phyloP scores from a whole-genome alignment of 2,113 vertebrate species.

The Suricata suricatta region DNA sequence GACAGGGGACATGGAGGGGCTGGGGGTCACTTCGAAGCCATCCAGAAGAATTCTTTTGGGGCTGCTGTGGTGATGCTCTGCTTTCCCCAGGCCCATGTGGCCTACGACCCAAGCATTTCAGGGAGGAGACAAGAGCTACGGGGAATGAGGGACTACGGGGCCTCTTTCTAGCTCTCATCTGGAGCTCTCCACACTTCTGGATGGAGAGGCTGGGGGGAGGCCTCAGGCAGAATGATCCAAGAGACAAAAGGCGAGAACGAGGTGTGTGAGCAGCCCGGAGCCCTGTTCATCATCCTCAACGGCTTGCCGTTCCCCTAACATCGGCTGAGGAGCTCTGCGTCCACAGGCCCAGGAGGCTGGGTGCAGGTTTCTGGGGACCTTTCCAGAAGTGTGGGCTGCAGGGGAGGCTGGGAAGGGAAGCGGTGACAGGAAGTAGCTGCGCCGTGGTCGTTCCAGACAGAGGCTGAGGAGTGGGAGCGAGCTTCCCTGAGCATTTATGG shows the following conservation, averaged over 20 bases:
- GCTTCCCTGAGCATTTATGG: not conserved
- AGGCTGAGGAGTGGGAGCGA: not conserved
- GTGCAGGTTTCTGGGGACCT: not conserved
- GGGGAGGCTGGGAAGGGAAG: not conserved
- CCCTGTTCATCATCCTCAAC: not conserved
- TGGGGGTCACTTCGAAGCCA: not conserved
- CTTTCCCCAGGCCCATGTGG: not conserved
- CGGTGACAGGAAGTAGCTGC: not conserved
- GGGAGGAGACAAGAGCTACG: too few species aligned
- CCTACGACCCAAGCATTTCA: too few species aligned
- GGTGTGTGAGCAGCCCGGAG: not conserved
- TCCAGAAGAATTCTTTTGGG: not conserved
- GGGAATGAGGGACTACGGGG: not conserved
- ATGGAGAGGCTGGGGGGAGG: not conserved
- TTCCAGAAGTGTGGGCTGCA: not conserved
- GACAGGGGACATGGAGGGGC: not conserved
- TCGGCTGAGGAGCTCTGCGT: fast-evolving
- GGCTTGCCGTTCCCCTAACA: not conserved
- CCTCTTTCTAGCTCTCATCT: not conserved
- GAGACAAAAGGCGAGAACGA: not conserved
- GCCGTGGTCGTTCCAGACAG: not conserved
- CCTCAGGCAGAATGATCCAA: not conserved
- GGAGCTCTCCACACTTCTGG: not conserved
- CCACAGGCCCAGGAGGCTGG: not conserved
- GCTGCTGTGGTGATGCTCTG: not conserved